Evolutionary conservation across 2,888 invertebrate genomes (phyloP), one percentile per base, ranked within the genome.

Genomic region (Drosophila differens): DNA sequence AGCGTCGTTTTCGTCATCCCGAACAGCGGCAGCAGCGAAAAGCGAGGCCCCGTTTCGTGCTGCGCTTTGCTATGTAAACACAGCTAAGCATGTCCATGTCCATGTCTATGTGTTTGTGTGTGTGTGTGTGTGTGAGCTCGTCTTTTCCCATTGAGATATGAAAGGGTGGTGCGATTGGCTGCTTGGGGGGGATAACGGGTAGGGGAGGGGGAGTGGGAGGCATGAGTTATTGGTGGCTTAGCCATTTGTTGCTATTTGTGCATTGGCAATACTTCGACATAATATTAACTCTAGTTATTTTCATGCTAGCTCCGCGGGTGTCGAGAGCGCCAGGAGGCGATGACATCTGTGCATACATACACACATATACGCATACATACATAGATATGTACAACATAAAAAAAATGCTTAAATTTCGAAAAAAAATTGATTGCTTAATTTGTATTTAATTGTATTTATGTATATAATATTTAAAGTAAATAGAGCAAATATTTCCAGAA

Each of bases 1-100:
- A 85, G 63, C 72, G 76, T 74, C 54, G 73, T 65, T 66, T 71
- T 69, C 70, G 61, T 59, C 57, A 37, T 30, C 60, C 69, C 83
- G 83, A 83, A 62, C 70, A 47, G 51, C 71, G 62, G 55, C 59
- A 73, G 67, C 59, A 58, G 70, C 75, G 70, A 83, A 75, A 78
- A 73, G 61, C 35, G 59, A 83, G 85, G 85, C 85, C 85, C 85
- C 85, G 85, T 77, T 90, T 88, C 89, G 78, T 80, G 70, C 28
- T 62, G 71, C 74, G 81, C 83, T 88, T 82, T 90, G 86, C 83
- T 90, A 82, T 85, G 78, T 90, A 88, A 90, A 80, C 90, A 82
- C 41, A 65, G 66, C 83, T 75, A 82, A 85, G 60, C 81, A 75
- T 77, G 59, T 72, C 53, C 65, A 47, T 49, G 62, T 74, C 54